Conservation (phyloP, 37 sponge, comb jelly and placozoan species). For the Hexactinellida sp. region DNA sequence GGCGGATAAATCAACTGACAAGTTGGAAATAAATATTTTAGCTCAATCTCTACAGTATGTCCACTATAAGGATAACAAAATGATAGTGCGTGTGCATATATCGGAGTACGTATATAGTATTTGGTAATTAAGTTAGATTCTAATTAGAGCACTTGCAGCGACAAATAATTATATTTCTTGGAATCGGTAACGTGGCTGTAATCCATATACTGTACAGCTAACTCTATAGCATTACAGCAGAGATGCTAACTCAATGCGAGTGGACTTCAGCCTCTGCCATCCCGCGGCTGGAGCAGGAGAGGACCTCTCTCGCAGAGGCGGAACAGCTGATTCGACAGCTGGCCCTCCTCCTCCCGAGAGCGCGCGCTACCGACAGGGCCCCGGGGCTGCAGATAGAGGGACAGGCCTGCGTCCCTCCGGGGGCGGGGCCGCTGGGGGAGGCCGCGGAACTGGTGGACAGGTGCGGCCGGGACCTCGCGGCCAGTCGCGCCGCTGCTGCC, state of each 20-base stretch:
- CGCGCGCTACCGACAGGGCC: neutral
- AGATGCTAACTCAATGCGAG: slow-evolving; percentile 2
- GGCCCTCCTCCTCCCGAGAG: neutral
- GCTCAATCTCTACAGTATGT: no score
- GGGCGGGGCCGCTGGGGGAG: neutral
- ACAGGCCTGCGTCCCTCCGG: neutral
- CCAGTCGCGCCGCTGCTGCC: neutral
- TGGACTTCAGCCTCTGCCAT: neutral
- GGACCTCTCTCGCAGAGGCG: neutral
- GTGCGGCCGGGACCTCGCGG: neutral
- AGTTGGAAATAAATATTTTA: no score
- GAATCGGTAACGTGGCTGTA: no score
- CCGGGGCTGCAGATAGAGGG: neutral
- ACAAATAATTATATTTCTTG: no score
- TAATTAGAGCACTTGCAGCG: no score
- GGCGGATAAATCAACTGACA: no score
- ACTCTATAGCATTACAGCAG: no score
- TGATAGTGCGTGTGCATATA: no score
- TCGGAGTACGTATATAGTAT: no score
- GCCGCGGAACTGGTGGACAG: neutral
- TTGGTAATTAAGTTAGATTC: no score
- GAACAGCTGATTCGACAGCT: neutral
- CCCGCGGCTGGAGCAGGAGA: neutral
- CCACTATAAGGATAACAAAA: no score
- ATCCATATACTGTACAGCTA: no score